Evolutionary conservation across 1,140 invertebrate species (phyloP).

Genomic region (Nasonia longicornis): DNA sequence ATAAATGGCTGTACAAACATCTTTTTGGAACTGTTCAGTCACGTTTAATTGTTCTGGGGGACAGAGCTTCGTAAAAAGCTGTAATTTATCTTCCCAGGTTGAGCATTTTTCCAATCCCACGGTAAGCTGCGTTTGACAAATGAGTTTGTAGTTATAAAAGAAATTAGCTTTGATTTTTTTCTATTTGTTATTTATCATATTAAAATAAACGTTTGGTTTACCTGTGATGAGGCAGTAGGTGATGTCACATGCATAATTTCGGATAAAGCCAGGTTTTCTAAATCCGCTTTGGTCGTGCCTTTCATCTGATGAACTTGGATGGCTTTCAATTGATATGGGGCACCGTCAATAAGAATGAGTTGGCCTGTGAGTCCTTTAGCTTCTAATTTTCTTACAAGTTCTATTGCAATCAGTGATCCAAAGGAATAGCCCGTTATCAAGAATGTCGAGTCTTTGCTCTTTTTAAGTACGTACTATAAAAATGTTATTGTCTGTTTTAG

Average conservation of each 20-base stretch:
- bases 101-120: conserved; percentile 61
- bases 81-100: conserved; percentile 63
- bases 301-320: conserved; percentile 3
- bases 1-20: conserved; percentile 68
- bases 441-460: conserved; percentile 57
- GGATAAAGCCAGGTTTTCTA: conserved; percentile 17
- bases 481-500: background rate
- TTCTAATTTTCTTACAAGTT: conserved; percentile 59
- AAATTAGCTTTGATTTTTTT: background rate
- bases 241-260: conserved; percentile 10
- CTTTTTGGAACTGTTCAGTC: conserved; percentile 63
- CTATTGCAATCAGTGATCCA: conserved; percentile 61
- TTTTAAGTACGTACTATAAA: conserved; percentile 51
- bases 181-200: too few relatives aligned
- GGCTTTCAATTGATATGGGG: conserved; percentile 56
- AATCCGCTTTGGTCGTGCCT: background rate
- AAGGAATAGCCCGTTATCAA: conserved; percentile 62
- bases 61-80: conserved; percentile 48
- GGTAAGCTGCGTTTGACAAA: conserved; percentile 26
- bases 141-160: background rate
- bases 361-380: conserved; percentile 53
- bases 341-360: conserved; percentile 60
- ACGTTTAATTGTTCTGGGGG: background rate
- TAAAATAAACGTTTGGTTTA: background rate
- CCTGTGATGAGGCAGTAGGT: background rate